Conservation (phyloP, 2,888 invertebrate species). For the Pristionchus entomophagus region DNA sequence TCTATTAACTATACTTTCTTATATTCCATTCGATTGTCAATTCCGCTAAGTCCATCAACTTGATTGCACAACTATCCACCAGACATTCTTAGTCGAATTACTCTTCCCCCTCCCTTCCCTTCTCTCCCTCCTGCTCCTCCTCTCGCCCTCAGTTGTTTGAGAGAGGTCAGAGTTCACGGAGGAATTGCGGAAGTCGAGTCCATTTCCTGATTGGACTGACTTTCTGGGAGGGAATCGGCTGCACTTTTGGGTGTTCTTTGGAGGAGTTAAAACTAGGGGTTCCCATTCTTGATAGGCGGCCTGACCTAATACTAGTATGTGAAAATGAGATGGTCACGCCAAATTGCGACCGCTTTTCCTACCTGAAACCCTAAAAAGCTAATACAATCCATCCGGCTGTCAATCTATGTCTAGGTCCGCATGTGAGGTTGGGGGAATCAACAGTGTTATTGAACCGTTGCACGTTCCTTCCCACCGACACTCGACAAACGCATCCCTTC, state of each 20-base stretch:
- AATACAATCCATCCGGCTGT: no score
- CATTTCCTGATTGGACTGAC: constrained; percentile 23
- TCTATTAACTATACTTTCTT: neutral
- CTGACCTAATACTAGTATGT: neutral
- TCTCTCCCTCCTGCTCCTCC: neutral
- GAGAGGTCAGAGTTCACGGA: constrained; percentile 6
- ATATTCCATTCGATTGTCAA: neutral
- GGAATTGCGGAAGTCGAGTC: neutral
- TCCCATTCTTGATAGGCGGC: neutral
- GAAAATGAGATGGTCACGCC: no score
- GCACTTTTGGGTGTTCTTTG: neutral
- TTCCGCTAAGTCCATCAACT: neutral
- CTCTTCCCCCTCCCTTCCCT: neutral
- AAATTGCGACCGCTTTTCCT: no score
- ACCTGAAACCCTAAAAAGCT: neutral
- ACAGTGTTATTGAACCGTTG: no score
- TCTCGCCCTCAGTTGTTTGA: neutral
- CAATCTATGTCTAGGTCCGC: no score
- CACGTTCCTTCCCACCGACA: no score
- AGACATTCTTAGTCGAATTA: neutral
- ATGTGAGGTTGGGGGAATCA: no score
- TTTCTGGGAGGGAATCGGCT: neutral
- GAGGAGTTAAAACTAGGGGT: no score
- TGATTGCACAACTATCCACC: neutral
- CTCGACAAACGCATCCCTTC: no score